A percentile compares a stretch with the other conserved stretches of the same genome.
These are phyloP conservation scores for Drosophila burlai DNA, from an alignment of 1,140 invertebrate genomes.

Conservation along the genomic window DNA sequence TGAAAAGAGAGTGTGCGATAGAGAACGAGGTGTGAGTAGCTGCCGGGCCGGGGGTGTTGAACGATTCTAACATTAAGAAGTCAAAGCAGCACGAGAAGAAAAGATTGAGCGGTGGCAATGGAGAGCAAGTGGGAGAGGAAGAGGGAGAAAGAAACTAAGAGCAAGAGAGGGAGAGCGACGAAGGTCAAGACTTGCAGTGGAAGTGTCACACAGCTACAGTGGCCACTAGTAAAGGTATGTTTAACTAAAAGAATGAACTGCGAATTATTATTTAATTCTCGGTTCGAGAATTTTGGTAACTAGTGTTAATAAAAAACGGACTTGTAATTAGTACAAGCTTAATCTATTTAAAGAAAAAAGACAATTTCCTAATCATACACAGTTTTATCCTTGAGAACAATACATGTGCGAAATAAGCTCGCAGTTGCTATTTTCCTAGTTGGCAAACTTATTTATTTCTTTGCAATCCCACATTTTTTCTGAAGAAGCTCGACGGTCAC, in stretches of 20 bases:
- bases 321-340: too few relatives aligned
- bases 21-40: background rate
- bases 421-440: background rate
- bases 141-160: background rate
- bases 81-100: background rate
- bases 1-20: background rate
- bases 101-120: too few relatives aligned
- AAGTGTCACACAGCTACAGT: constrained; percentile 26
- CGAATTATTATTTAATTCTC: background rate
- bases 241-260: background rate
- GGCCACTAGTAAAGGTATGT: background rate
- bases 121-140: background rate
- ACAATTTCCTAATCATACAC: background rate
- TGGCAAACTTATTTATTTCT: background rate
- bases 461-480: background rate
- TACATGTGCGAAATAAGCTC: background rate
- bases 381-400: background rate
- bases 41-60: background rate
- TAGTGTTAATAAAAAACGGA: too few relatives aligned
- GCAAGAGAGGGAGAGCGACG: background rate
- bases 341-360: too few relatives aligned
- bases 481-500: background rate
- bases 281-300: too few relatives aligned
- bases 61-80: constrained; percentile 3
- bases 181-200: constrained; percentile 34